These are phyloP conservation scores for Mustela lutreola DNA, from an alignment of 2,113 vertebrate species.

Conservation along the genomic window DNA sequence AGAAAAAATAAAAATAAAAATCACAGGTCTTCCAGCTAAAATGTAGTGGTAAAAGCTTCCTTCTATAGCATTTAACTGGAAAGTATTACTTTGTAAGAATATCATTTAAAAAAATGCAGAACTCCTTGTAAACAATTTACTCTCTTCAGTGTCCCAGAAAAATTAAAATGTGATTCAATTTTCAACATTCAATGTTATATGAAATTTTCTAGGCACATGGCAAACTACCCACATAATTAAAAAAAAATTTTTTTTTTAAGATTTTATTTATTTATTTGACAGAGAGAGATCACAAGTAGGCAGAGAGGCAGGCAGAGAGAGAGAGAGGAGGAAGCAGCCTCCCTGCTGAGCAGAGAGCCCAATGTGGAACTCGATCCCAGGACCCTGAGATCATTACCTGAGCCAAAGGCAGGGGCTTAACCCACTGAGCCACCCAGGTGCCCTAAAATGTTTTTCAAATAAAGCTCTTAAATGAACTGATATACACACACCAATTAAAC, in stretches of 20 bases:
- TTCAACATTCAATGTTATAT: background rate
- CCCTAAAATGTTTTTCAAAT: slow-evolving; percentile 13
- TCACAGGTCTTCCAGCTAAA: background rate
- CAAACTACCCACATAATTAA: background rate
- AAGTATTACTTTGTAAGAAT: background rate
- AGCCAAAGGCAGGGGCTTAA: no score
- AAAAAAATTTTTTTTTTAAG: no score
- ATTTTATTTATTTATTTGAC: no score
- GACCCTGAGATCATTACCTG: no score
- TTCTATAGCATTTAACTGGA: background rate
- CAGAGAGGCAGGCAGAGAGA: no score
- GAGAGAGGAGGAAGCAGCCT: no score
- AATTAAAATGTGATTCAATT: slow-evolving; percentile 40
- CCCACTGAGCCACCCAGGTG: no score
- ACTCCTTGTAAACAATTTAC: background rate
- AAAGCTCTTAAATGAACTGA: background rate
- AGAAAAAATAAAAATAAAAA: background rate
- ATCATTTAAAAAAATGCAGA: slow-evolving; percentile 9
- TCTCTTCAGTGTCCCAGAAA: background rate
- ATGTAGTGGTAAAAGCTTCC: background rate
- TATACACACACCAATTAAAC: background rate
- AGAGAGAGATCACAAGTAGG: no score
- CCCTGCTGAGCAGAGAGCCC: no score
- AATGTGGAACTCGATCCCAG: no score
- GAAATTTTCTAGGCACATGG: background rate